A percentile compares a stretch with the other conserved stretches of the same genome.
Evolutionary conservation across 2,797 vertebrate species (phyloP).

Genomic region (Carapus acus): DNA sequence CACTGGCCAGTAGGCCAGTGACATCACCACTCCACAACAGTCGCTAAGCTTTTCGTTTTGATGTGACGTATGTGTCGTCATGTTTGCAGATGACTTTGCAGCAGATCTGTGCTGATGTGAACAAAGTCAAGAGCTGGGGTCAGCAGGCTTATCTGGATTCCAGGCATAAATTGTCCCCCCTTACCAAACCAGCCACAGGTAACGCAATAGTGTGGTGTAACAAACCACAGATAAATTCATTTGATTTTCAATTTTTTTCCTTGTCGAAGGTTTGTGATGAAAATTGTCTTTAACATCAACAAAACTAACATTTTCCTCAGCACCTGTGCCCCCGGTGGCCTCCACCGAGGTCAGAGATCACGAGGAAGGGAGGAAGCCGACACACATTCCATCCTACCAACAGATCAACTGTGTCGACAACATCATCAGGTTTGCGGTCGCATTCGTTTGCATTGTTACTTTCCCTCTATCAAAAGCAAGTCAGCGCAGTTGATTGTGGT

Average conservation of each 20-base stretch:
- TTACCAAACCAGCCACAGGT: slow-evolving; percentile 58
- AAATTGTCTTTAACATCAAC: no score
- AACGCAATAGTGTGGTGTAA: not conserved
- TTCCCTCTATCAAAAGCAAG: no score
- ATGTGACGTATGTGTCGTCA: slow-evolving; percentile 6
- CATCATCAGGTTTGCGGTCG: slow-evolving; percentile 76
- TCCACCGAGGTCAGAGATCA: slow-evolving; percentile 48
- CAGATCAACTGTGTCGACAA: slow-evolving; percentile 89
- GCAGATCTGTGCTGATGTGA: slow-evolving; percentile 76
- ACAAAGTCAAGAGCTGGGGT: slow-evolving; percentile 74
- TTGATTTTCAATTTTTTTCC: no score
- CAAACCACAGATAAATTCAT: not conserved
- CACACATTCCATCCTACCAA: slow-evolving; percentile 82
- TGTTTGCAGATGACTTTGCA: slow-evolving; percentile 67
- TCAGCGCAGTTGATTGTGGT: no score
- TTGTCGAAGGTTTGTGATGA: no score
- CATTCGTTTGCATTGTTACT: not conserved
- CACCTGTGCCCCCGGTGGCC: slow-evolving; percentile 22
- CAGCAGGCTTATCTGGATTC: slow-evolving; percentile 66
- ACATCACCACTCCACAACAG: not conserved
- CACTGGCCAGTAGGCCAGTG: not conserved
- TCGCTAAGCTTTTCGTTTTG: not conserved
- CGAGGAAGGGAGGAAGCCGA: slow-evolving; percentile 65
- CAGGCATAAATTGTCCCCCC: slow-evolving; percentile 59
- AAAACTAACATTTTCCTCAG: no score